Evolutionary conservation across 2,113 vertebrate genomes (phyloP), one percentile per base, ranked within the genome.

Genomic region (Heliornis fulica): DNA sequence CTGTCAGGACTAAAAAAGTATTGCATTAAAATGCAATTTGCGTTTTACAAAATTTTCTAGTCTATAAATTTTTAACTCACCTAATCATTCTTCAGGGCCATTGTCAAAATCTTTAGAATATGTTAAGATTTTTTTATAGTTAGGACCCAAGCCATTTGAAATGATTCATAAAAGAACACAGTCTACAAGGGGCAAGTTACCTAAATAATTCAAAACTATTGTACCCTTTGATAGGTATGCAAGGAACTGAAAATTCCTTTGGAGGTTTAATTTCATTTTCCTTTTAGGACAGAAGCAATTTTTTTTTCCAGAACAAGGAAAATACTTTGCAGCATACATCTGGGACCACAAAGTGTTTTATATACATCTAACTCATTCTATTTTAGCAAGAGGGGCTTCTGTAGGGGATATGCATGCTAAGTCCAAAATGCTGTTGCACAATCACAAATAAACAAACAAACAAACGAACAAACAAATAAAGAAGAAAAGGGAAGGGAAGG

Each of bases 211-310:
- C 41, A 84, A 1, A 26, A 32, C 21, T 50, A 91, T 95, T 85
- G 70, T 45, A 93, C 76, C 69, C 90, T 91, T 94, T 97, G 7
- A 59, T 92, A 41, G 92, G 89, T 53, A 89, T 29, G 5, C 13
- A 28, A 59, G 91, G 90, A 70, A 91, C 56, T 51, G 85, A 65
- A 74, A 89, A 93, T 13, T 94, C 92, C 78, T 92, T 89, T 8
- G 59, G 77, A 20, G 45, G 72, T 53, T 98, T 96, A 2, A 28
- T 97, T 87, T 96, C 59, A 61, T 89, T 92, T 97, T 96, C 71
- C 89, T 92, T 93, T 96, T 93, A 11, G 91, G 93, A 61, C 82
- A 93, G 31, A 84, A 75, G 46, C 77, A 29, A 72, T 97, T 95
- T 87, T 97, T 85, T 38, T 71, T 84, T 96, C 95, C 85, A 97